Conservation (phyloP, 2,113 vertebrate species). For the Ictalurus punctatus region DNA sequence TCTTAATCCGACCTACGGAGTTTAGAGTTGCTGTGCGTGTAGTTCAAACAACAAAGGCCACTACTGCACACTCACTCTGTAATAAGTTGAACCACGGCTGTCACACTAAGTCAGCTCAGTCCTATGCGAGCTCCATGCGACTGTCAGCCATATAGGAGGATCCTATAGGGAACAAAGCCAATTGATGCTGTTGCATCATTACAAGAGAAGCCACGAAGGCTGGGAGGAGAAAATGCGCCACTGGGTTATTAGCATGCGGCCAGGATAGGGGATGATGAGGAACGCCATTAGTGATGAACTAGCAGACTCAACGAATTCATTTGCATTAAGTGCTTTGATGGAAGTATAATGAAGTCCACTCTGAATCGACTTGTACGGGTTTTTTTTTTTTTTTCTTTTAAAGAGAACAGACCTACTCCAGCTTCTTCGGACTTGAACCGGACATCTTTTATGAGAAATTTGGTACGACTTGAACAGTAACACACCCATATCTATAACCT, state of each 20-base stretch:
- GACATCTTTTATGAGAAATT: conserved; percentile 13
- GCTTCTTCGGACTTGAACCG: not conserved
- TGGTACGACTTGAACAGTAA: not conserved
- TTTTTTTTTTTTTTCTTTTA: conserved; percentile 23
- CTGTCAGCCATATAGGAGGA: conserved; percentile 40
- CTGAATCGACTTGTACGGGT: conserved; percentile 59
- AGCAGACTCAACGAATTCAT: conserved; percentile 64
- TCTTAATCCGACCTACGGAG: too few relatives aligned
- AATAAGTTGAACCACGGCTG: not conserved
- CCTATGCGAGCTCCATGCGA: conserved; percentile 15
- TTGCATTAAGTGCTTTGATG: conserved; percentile 68
- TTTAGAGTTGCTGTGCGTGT: not conserved
- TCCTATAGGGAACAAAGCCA: conserved; percentile 64
- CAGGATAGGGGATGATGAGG: conserved; percentile 65
- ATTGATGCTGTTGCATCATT: conserved; percentile 65
- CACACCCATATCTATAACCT: conserved; percentile 18
- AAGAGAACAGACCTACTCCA: conserved; percentile 3
- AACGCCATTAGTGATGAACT: conserved; percentile 71
- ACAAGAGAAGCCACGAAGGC: conserved; percentile 53
- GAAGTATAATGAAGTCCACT: conserved; percentile 65
- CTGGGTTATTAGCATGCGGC: conserved; percentile 66
- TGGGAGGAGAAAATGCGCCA: conserved; percentile 53
- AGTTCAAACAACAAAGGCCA: not conserved
- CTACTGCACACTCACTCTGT: not conserved
- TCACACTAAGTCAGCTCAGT: not conserved